A percentile compares a stretch with the other conserved stretches of the same genome.
phyloP scores from a whole-genome alignment of 2,797 vertebrate species.

The Scarus forsteni region DNA sequence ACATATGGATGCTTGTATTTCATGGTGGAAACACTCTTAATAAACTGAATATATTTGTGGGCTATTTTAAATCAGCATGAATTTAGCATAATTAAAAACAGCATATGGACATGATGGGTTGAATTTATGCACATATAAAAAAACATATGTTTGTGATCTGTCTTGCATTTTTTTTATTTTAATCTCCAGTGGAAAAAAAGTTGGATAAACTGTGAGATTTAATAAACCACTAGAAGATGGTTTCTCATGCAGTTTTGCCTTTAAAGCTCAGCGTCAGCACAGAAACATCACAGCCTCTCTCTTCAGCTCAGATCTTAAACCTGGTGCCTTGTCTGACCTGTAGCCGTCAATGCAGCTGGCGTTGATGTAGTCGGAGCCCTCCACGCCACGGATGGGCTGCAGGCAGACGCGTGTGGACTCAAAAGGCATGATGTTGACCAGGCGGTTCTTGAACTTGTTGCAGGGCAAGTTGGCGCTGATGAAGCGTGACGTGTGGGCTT shows the following conservation, averaged over 20 bases:
- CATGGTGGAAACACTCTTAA: not conserved
- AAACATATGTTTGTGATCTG: not conserved
- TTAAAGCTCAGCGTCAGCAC: conserved; percentile 22
- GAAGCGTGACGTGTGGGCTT: conserved; percentile 98
- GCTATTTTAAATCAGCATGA: not conserved
- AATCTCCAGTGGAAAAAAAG: not conserved
- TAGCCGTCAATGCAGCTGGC: conserved; percentile 99
- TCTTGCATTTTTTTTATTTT: not conserved
- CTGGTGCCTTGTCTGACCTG: conserved; percentile 84
- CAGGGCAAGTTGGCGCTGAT: conserved; percentile 92
- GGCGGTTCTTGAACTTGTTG: conserved; percentile 89
- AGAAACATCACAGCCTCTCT: not conserved
- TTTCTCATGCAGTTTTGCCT: conserved; percentile 8
- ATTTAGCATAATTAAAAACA: not conserved
- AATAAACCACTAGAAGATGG: not conserved
- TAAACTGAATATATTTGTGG: not conserved
- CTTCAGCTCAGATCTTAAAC: conserved; percentile 12
- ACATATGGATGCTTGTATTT: not conserved
- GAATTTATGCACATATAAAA: not conserved
- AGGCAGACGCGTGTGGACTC: conserved; percentile 92
- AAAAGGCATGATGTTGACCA: conserved; percentile 89
- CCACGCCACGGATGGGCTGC: conserved; percentile 97
- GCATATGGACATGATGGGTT: not conserved
- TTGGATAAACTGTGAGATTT: not conserved
- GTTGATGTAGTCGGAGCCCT: conserved; percentile 99